A percentile compares a stretch with the other conserved stretches of the same genome.
These are phyloP conservation scores for Drosophila parthenogenetica DNA, from an alignment of 2,888 invertebrate species.

Conservation along the genomic window DNA sequence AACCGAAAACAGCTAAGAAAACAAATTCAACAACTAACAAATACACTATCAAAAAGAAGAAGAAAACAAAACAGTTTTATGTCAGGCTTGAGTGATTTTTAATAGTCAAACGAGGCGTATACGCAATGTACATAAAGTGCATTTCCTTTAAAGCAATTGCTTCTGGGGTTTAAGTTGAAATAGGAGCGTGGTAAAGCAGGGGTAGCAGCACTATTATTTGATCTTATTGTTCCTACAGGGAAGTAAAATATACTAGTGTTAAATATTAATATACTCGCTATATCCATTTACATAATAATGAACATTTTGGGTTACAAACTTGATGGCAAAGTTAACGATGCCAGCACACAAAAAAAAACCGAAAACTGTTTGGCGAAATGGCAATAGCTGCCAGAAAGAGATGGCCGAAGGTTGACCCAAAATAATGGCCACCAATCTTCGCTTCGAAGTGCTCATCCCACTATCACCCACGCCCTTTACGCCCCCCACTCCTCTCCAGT, in stretches of 20 bases:
- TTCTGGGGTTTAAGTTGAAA: background rate
- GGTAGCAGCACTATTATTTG: background rate
- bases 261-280: slow-evolving; percentile 48
- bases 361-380: slow-evolving; percentile 35
- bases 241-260: slow-evolving; percentile 18
- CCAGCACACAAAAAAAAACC: slow-evolving; percentile 27
- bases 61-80: slow-evolving; percentile 4
- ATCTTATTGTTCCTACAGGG: background rate
- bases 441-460: slow-evolving; percentile 19
- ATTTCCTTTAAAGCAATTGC: slow-evolving; percentile 6
- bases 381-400: slow-evolving; percentile 41
- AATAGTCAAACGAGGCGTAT: slow-evolving; percentile 15
- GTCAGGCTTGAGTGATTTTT: slow-evolving; percentile 15
- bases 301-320: slow-evolving; percentile 51
- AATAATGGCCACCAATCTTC: slow-evolving; percentile 69
- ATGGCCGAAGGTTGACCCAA: slow-evolving; percentile 66
- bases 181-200: background rate
- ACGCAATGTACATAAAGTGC: slow-evolving; percentile 21
- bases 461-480: background rate
- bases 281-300: slow-evolving; percentile 59
- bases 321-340: slow-evolving; percentile 59
- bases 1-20: slow-evolving; percentile 32
- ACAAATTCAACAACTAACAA: slow-evolving; percentile 29
- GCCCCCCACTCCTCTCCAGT: background rate
- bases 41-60: slow-evolving; percentile 41